Base-by-base conservation (phyloP, 1,140 invertebrate genomes). In the Orchesella cincta region DNA sequence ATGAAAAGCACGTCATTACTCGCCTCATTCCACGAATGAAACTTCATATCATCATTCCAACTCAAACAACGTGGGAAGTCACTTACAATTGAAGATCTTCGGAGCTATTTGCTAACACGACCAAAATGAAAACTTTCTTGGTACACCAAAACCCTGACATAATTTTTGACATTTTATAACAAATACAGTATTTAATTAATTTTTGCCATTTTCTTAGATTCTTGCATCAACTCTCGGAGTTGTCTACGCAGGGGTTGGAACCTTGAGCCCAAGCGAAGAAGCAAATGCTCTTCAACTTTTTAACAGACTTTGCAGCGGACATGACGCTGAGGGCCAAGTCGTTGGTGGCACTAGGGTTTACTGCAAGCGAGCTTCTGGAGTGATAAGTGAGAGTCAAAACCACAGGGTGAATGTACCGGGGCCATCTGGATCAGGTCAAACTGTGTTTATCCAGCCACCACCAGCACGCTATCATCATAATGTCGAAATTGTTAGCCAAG, bases 361-460 rank as follows among this genome's bases (percentile, higher is more conserved):
- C 29, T 67, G 62, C 62, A 67, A 67, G 31, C 62, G 62, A 14
- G 26, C 26, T 5, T 12, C 3, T 5, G 62, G 31, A 67, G 31
- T 31, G 26, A 29, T 12, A n/a, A 26, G 33, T 31, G 62, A 67
- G 31, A 23, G 8, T 31, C n/a, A 31, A 12, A 67, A 67, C 31
- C 62, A 67, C 62, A 67, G 33, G 29, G 62, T 67, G 3, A 67
- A 67, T n/a, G 62, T 67, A 1, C 62, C 29, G 31, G 62, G 33
- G 8, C 29, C 29, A 12, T 31, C 28, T n/a, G 1, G 62, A 31
- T 29, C 26, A 33, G 62, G 3, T 23, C 62, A 67, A 67, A 29
- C 33, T 5, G 62, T 67, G 1, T 67, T 67, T 67, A 29, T 67
- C 28, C 62, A 67, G 62, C 62, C 62, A 31, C 62, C 62, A 31